phyloP scores from a whole-genome alignment of 2,113 vertebrate genomes.

The Odocoileus virginianus region DNA sequence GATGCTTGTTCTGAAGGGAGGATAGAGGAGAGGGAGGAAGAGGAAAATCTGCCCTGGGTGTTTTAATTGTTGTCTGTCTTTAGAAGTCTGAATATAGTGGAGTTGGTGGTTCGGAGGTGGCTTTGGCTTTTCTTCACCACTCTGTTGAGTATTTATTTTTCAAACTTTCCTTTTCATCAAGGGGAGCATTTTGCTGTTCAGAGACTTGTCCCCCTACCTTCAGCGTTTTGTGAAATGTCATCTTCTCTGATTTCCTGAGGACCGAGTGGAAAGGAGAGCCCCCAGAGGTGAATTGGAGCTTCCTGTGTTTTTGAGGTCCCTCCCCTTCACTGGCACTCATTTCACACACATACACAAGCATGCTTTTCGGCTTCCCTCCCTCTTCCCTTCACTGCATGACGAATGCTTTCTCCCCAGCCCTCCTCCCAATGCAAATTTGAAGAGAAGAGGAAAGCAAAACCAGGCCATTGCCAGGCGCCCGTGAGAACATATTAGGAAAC shows the following conservation, averaged over 20 bases:
- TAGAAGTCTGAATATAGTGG: not conserved
- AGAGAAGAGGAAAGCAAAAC: not conserved
- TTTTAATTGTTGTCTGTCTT: not conserved
- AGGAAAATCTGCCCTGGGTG: no score
- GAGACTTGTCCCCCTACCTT: not conserved
- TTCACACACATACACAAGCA: accelerated
- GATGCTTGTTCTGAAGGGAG: not conserved
- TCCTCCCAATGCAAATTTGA: not conserved
- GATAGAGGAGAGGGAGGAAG: not conserved
- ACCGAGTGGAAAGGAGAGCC: not conserved
- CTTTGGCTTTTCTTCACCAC: not conserved
- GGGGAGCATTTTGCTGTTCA: not conserved
- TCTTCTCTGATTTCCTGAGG: not conserved
- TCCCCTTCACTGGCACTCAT: not conserved
- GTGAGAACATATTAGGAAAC: not conserved
- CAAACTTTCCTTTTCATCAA: not conserved
- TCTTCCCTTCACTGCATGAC: accelerated
- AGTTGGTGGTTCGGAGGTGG: not conserved
- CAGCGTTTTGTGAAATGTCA: not conserved
- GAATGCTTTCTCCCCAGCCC: not conserved
- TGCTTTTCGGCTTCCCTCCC: accelerated
- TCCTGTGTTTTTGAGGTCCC: not conserved
- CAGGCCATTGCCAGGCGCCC: not conserved
- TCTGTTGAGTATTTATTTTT: not conserved
- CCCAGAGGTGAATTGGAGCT: not conserved